Conservation (phyloP, 2,888 invertebrate genomes). For the Osmoderma eremita region DNA sequence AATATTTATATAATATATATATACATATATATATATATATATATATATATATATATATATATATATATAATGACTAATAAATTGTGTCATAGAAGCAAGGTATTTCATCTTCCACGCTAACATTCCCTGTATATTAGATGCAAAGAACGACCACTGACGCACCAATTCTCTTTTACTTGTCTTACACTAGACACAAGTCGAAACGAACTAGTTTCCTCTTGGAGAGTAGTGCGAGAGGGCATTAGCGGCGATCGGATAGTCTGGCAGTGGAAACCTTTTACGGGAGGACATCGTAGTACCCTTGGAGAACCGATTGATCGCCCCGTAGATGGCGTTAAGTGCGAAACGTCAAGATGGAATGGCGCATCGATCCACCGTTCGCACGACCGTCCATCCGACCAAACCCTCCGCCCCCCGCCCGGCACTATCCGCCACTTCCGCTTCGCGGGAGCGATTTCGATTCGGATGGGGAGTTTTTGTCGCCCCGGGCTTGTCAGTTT, state of each 20-base stretch:
- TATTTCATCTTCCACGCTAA: too few relatives aligned
- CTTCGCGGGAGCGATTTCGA: conserved; percentile 30
- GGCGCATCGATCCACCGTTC: conserved; percentile 23
- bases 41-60: too few relatives aligned
- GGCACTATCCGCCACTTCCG: conserved; percentile 29
- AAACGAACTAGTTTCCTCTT: conserved; percentile 6
- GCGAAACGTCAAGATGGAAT: conserved; percentile 34
- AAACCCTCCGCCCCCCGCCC: neutral
- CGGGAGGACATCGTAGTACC: conserved; percentile 22
- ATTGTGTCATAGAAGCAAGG: too few relatives aligned
- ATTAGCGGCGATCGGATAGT: neutral
- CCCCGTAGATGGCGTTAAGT: conserved; percentile 31
- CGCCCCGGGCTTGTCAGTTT: conserved; percentile 35
- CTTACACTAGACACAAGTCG: too few relatives aligned
- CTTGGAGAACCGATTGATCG: conserved; percentile 25
- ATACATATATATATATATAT: too few relatives aligned
- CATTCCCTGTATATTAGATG: too few relatives aligned
- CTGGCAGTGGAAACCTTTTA: conserved; percentile 27
- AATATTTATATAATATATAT: too few relatives aligned
- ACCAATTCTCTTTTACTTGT: too few relatives aligned
- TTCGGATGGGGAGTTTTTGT: conserved; percentile 28
- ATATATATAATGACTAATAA: too few relatives aligned
- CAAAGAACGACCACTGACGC: too few relatives aligned
- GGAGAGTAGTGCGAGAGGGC: conserved; percentile 4
- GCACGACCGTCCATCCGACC: too few relatives aligned